Base-by-base conservation (phyloP, 2,113 vertebrate species). In the Aegotheles bennettii region DNA sequence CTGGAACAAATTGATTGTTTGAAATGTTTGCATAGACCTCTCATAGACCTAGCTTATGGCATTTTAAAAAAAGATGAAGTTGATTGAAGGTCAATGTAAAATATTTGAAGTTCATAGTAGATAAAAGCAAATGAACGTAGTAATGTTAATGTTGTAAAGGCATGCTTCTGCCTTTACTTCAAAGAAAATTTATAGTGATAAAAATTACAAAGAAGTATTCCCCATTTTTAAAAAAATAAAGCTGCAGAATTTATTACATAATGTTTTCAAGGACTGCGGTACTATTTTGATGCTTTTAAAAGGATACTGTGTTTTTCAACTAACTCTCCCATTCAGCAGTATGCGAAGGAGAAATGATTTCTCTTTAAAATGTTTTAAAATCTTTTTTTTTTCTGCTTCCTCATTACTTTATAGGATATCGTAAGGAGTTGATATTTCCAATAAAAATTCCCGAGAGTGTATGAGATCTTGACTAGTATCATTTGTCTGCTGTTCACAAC, bases 241-340 rank as follows among this genome's bases (percentile, higher is more conserved):
- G 24, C 71, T 91, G 59, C 70, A 83, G 67, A 54, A 65, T 91
- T 85, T 80, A 71, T 95, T 91, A 87, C 50, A 56, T 89, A 91
- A 94, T n/a, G 6, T 50, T 76, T 89, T 91, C 40, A 53, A 82
- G 45, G 24, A 69, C 89, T 91, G 81, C 89, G 54, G 67, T 84
- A 53, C 69, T 61, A 38, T 78, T 89, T 68, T 80, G 18, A 63
- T 57, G 48, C 74, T 51, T 81, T 87, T 60, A 40, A 84, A 63
- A 91, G 43, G 84, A 59, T 25, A 15, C 38, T 43, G 29, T 78
- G 47, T 29, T 80, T 70, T 63, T 73, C 59, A 53, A 13, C 29
- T 67, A 31, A 47, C 19, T 71, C 38, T 53, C 23, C 14, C 2
- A 3, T 70, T 86, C 56, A 87, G 24, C 60, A 81, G 9, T 8